Evolutionary conservation across 2,113 vertebrate species (phyloP), one percentile per base, ranked within the genome.

Genomic region (Anarhynchus alexandrinus): DNA sequence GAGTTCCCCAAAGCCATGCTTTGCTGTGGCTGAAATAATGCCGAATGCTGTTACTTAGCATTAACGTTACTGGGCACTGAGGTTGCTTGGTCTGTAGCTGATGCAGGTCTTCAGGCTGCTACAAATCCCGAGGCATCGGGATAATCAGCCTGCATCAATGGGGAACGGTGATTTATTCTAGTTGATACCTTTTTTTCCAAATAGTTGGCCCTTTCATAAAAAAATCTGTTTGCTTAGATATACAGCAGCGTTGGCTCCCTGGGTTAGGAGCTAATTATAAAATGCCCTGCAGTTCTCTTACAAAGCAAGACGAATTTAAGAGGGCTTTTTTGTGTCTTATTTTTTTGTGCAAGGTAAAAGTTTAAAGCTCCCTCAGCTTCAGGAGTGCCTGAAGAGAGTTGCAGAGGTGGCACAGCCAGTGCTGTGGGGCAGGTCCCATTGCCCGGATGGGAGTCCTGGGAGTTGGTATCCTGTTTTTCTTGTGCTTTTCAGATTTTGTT

Each of bases 211-310:
- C 72, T 94, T 72, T 85, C 62, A 73, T 77, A 81, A 74, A 69
- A 91, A 78, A 78, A 87, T 43, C 54, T 77, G 70, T 89, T 93
- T 92, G 72, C 70, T 32, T 65, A 29, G 66, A 58, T 88, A 30
- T 16, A 32, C 59, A 77, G 58, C n/a, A 91, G 42, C 3, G 2
- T 32, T 91, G 65, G 32, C 58, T 91, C 32, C 32, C n/a, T 80
- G 64, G 38, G 38, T 80, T 87, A 52, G 86, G 22, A 95, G 74
- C 78, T 88, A 94, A 95, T 94, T 94, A 88, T 81, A 94, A 94
- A 95, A 78, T 90, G 55, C n/a, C 89, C 84, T 86, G 87, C 64
- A 77, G 93, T 71, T 93, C 42, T 90, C 20, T 86, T 95, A 93
- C 81, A 83, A 90, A 94, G 80, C 47, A 84, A 55, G 58, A 88